These are phyloP conservation scores for Lasaia peninsularis DNA, from an alignment of 1,140 invertebrate species.

Conservation along the genomic window DNA sequence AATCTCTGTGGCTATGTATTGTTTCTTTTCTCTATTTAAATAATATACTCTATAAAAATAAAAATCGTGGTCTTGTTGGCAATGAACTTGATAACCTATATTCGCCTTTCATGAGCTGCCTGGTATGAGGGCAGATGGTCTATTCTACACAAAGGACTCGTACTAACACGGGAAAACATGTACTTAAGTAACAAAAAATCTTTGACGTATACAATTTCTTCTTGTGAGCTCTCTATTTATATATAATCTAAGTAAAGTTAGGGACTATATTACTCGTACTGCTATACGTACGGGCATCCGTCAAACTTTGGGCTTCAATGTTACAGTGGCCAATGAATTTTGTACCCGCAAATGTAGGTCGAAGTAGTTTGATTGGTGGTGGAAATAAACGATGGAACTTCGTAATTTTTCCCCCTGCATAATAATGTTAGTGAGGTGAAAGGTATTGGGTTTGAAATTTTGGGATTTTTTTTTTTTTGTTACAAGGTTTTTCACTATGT, in stretches of 20 bases:
- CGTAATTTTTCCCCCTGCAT: neutral
- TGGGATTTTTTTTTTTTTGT: neutral
- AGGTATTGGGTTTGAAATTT: neutral
- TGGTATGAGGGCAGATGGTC: no score
- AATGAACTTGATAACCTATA: no score
- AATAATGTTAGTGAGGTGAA: constrained; percentile 3
- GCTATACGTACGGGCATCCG: neutral
- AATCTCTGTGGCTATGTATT: no score
- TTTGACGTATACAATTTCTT: no score
- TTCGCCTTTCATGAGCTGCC: no score
- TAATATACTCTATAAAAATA: no score
- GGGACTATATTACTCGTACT: neutral
- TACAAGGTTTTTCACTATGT: neutral
- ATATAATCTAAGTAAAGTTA: neutral
- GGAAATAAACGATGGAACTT: neutral
- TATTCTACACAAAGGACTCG: no score
- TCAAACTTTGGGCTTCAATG: constrained; percentile 7
- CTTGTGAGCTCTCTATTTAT: neutral
- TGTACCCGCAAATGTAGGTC: constrained; percentile 9
- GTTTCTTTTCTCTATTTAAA: no score
- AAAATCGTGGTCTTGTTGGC: no score
- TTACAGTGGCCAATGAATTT: constrained; percentile 8
- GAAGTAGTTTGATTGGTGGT: constrained; percentile 6
- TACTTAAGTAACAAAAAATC: no score
- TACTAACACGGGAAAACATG: no score